A percentile compares a stretch with the other conserved stretches of the same genome.
Evolutionary conservation across 2,888 invertebrate species (phyloP).

Genomic region (Cerastoderma edule): DNA sequence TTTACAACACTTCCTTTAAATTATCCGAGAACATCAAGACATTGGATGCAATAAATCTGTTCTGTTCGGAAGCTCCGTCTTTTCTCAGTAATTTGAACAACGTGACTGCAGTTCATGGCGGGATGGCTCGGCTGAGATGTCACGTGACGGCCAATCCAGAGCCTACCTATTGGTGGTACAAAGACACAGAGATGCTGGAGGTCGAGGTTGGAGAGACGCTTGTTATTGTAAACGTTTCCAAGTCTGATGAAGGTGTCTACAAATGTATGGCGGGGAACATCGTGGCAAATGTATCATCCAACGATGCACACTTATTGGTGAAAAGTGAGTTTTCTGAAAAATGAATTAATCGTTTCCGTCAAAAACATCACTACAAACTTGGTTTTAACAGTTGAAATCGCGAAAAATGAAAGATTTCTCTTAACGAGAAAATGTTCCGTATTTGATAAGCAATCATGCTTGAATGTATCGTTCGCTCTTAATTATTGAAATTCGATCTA

Average conservation of each 20-base stretch:
- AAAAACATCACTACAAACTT: too few species aligned
- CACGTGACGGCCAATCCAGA: constrained; percentile 34
- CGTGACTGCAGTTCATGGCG: constrained; percentile 28
- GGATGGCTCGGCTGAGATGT: constrained; percentile 24
- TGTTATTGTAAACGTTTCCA: constrained; percentile 27
- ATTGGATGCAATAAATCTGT: constrained; percentile 29
- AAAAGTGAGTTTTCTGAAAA: too few species aligned
- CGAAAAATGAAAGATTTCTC: too few species aligned
- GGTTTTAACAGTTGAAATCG: too few species aligned
- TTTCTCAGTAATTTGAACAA: constrained; percentile 14
- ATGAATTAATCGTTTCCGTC: too few species aligned
- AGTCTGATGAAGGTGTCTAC: constrained; percentile 28
- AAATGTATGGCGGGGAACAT: constrained; percentile 51
- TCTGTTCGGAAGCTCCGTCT: constrained; percentile 38
- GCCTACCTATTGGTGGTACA: constrained; percentile 50
- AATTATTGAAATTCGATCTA: too few species aligned
- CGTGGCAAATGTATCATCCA: constrained; percentile 48
- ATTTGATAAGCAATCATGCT: too few species aligned
- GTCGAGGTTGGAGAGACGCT: constrained; percentile 17
- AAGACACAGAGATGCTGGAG: constrained; percentile 20
- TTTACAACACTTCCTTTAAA: not conserved
- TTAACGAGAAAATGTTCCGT: too few species aligned
- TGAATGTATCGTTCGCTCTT: too few species aligned
- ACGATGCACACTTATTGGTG: constrained; percentile 18
- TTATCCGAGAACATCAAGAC: not conserved